Evolutionary conservation across 37 sponge, comb jelly and placozoan species (phyloP).

Genomic region (Lycopodina hypogea): DNA sequence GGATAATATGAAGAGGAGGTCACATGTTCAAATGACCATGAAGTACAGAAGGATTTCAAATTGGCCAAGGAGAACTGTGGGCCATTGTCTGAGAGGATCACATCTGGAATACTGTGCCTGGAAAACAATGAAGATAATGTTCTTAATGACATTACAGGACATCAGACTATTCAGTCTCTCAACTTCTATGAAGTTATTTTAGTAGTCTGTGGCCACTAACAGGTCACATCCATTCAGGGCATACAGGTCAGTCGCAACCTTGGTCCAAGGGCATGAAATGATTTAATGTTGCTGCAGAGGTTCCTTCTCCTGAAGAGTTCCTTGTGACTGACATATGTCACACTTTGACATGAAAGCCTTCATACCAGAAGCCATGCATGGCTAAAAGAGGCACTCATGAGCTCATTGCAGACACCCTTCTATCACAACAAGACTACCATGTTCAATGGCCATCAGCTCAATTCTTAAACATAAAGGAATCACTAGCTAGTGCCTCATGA

Average conservation of each 20-base stretch:
- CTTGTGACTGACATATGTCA: too few relatives aligned
- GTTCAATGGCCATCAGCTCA: conserved; percentile 15
- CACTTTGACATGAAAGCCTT: too few relatives aligned
- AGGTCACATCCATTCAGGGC: conserved; percentile 19
- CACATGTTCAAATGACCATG: conserved; percentile 35
- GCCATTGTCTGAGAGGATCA: conserved; percentile 42
- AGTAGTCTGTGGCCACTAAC: conserved; percentile 42
- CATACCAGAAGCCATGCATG: conserved; percentile 32
- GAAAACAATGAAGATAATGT: too few relatives aligned
- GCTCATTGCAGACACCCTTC: conserved; percentile 29
- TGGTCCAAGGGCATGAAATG: conserved; percentile 32
- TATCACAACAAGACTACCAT: conserved; percentile 29
- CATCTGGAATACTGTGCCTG: too few relatives aligned
- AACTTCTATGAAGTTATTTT: conserved; percentile 47
- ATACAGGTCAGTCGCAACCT: conserved; percentile 49
- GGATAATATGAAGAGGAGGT: conserved; percentile 38
- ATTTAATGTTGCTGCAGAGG: conserved; percentile 33
- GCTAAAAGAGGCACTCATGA: conserved; percentile 38
- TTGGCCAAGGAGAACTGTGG: conserved; percentile 37
- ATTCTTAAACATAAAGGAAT: conserved; percentile 14
- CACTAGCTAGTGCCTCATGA: conserved; percentile 30
- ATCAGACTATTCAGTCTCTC: conserved; percentile 16
- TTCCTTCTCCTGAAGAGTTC: neutral
- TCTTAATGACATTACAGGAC: conserved; percentile 19
- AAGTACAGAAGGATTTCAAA: conserved; percentile 21